Base-by-base conservation (phyloP, 2,888 invertebrate species). In the Ecliptopera silaceata region DNA sequence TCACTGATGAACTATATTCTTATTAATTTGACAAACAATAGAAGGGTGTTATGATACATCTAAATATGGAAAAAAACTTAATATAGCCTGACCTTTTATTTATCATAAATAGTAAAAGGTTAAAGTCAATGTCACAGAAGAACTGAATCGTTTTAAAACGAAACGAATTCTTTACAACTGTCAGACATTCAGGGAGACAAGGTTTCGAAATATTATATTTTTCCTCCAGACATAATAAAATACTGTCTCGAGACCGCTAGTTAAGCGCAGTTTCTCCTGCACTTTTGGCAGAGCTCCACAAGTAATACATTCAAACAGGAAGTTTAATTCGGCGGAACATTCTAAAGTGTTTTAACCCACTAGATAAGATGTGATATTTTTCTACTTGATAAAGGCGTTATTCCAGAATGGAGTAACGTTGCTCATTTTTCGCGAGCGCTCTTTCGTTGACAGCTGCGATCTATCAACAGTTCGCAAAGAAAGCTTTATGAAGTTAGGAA, bases 351-450 rank as follows among this genome's bases (percentile, higher is more conserved):
- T 74, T 66, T 67, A 69, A 70, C 68, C 69, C 64, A 63, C 68
- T 56, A 62, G 61, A 66, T 71, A 67, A 72, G 65, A 77, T 80
- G 77, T 78, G 73, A 69, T 69, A 69, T 71, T 59, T 59, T 55
- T 59, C 34, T 67, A 70, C 65, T 68, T 72, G 72, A 83, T 84
- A 80, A 82, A 81, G 79, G 79, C 75, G 66, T 78, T 78, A 72
- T 75, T 74, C 67, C 65, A 64, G 62, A 56, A 44, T 17, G 60
- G 67, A 72, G 70, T 64, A 66, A 70, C 53, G 67, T 65, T 72
- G 76, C 80, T 79, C 70, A 81, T 83, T 84, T 84, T 84, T 82
- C 79, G 74, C 73, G 53, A 64, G 69, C 66, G 67, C 65, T 70
- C 66, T 65, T 69, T 71, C 72, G 71, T 72, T 80, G 79, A 83